Percentiles rank a stretch among this genome's conserved stretches.
Evolutionary conservation across 2,888 invertebrate species (phyloP).

Genomic region (Epinotia bilunana): DNA sequence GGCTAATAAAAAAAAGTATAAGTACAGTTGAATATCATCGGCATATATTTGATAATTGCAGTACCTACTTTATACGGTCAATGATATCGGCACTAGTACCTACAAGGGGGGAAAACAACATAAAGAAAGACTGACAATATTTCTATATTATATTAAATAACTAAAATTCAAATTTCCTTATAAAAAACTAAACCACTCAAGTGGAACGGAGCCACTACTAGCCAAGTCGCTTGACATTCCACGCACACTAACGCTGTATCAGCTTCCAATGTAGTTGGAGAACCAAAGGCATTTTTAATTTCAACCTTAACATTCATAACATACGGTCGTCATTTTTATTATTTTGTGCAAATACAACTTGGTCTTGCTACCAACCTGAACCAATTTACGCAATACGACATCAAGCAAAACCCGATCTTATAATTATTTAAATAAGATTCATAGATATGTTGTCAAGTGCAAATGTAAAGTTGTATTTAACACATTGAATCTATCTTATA

Average conservation of each 20-base stretch:
- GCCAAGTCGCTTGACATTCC: slow-evolving; percentile 51
- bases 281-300: not conserved
- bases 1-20: too few relatives aligned
- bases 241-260: slow-evolving; percentile 56
- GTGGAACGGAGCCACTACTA: slow-evolving; percentile 57
- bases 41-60: too few relatives aligned
- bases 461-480: slow-evolving; percentile 27
- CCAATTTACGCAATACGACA: not conserved
- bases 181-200: slow-evolving; percentile 61
- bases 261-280: slow-evolving; percentile 31
- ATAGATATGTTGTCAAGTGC: not conserved
- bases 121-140: not conserved
- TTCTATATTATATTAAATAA: slow-evolving; percentile 20
- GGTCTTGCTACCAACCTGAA: not conserved
- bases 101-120: too few relatives aligned
- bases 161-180: slow-evolving; percentile 44
- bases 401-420: slow-evolving; percentile 12
- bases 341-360: slow-evolving; percentile 9
- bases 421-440: fast-evolving
- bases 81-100: too few relatives aligned
- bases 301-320: not conserved
- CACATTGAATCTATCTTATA: slow-evolving; percentile 25
- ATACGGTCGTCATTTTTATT: not conserved
- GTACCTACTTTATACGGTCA: too few relatives aligned
- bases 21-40: too few relatives aligned